A percentile compares a stretch with the other conserved stretches of the same genome.
Conservation (phyloP, 2,888 invertebrate genomes). For the Balanococcus diminutus region DNA sequence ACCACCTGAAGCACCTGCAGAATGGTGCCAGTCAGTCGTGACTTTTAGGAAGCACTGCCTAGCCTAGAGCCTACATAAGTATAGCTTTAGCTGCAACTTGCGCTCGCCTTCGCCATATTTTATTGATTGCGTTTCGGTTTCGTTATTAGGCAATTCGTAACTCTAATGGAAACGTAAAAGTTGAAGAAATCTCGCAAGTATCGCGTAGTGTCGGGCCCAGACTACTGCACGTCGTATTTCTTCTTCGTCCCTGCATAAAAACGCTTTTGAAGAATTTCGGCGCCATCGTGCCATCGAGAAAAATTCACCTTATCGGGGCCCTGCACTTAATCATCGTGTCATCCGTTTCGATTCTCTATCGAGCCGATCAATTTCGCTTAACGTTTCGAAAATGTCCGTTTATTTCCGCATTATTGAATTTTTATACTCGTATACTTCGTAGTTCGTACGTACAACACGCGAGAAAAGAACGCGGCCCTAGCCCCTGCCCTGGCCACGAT, state of each 20-base stretch:
- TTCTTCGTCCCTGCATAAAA: neutral
- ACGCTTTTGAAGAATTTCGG: constrained; percentile 44
- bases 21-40: constrained; percentile 26
- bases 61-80: no score
- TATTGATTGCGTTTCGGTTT: constrained; percentile 48
- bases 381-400: constrained; percentile 15
- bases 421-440: neutral
- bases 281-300: constrained; percentile 41
- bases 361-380: constrained; percentile 51
- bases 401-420: constrained; percentile 50
- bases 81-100: constrained; percentile 13
- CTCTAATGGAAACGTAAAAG: constrained; percentile 9
- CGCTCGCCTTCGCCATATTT: neutral
- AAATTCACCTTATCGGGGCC: constrained; percentile 50
- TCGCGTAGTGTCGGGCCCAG: neutral
- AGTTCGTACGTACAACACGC: neutral
- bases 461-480: neutral
- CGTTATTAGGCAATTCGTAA: constrained; percentile 34
- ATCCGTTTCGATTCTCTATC: constrained; percentile 45
- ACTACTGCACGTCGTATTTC: neutral
- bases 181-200: constrained; percentile 27
- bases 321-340: constrained; percentile 52
- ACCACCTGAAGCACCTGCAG: constrained; percentile 29
- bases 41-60: neutral
- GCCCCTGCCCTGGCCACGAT: no score